These are phyloP conservation scores for Crepidodera aurea DNA, from an alignment of 2,888 invertebrate genomes.

Conservation along the genomic window DNA sequence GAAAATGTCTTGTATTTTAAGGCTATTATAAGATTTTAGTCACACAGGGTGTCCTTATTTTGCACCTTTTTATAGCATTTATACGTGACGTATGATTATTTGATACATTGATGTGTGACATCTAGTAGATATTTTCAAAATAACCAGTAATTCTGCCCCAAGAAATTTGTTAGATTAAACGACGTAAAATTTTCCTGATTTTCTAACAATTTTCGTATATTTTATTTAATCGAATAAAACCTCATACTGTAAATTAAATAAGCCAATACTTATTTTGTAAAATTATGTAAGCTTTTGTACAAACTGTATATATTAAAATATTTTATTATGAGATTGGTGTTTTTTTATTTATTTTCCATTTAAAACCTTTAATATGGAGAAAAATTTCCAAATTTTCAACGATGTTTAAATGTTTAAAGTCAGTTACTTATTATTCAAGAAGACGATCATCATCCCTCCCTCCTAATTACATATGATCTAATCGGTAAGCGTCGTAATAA, in stretches of 20 bases:
- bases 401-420: not conserved
- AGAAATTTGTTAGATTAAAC: slow-evolving; percentile 11
- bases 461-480: too few species aligned
- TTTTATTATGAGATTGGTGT: slow-evolving; percentile 48
- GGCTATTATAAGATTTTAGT: too few species aligned
- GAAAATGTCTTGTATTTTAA: too few species aligned
- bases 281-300: slow-evolving; percentile 57
- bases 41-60: too few species aligned
- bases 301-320: slow-evolving; percentile 58
- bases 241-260: slow-evolving; percentile 44
- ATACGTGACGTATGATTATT: too few species aligned
- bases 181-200: slow-evolving; percentile 14
- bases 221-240: slow-evolving; percentile 22
- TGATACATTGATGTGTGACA: too few species aligned
- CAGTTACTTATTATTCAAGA: slow-evolving; percentile 1
- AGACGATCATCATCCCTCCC: too few species aligned
- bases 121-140: slow-evolving; percentile 1
- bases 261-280: slow-evolving; percentile 50
- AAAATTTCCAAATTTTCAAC: slow-evolving; percentile 5
- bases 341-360: slow-evolving; percentile 35
- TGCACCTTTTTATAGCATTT: too few species aligned
- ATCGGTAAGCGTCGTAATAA: too few species aligned
- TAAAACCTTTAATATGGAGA: slow-evolving; percentile 11
- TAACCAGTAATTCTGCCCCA: not conserved
- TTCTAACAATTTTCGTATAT: slow-evolving; percentile 13